Conservation (phyloP, 2,797 vertebrate species). For the Thripadectes ignobilis region DNA sequence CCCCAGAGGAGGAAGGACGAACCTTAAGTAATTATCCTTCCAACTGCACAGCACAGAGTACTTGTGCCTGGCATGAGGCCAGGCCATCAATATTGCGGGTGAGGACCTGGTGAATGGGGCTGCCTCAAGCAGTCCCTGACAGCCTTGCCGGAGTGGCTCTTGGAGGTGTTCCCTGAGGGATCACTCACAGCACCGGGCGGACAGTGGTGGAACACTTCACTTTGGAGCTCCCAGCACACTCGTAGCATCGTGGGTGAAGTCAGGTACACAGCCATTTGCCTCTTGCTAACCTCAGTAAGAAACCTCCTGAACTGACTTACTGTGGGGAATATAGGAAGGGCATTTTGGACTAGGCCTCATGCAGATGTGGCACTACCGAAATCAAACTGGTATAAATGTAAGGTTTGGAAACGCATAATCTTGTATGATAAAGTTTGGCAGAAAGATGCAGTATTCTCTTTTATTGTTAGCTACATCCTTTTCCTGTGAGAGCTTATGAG, state of each 20-base stretch:
- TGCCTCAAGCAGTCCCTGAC: background rate
- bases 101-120: background rate
- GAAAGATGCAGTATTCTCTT: background rate
- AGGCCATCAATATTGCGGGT: background rate
- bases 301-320: background rate
- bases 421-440: background rate
- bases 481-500: constrained; percentile 54
- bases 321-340: background rate
- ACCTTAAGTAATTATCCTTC: background rate
- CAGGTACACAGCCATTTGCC: background rate
- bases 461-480: constrained; percentile 59
- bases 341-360: background rate
- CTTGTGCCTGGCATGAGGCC: background rate
- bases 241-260: background rate
- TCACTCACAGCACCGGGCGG: background rate
- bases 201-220: background rate
- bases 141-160: background rate
- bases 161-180: background rate
- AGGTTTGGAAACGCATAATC: background rate
- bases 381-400: background rate
- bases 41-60: background rate
- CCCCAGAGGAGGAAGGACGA: background rate
- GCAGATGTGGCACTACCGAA: background rate
- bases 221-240: background rate
- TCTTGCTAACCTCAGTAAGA: background rate